Evolutionary conservation across 2,888 invertebrate species (phyloP), one percentile per base, ranked within the genome.

Genomic region (Eutolmus rufibarbis): DNA sequence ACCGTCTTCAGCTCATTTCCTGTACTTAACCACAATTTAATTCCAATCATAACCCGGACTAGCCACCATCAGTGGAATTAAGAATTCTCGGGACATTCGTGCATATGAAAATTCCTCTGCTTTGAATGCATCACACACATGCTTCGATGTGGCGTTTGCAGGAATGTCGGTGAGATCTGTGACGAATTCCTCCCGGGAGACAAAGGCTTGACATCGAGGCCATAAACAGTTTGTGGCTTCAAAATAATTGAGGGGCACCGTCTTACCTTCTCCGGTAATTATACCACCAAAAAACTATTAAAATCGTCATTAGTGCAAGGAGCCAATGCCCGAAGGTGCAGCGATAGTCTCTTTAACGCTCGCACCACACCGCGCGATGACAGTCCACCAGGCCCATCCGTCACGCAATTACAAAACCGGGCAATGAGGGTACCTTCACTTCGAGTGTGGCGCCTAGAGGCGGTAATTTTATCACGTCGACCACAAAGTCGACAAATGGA

Each of bases 391-490:
- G 40, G 40, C 5, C 37, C 77, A 77, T 78, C 56, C 77, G 86
- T 86, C 86, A 86, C 77, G 76, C 74, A 86, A 86, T 86, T 86
- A 86, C 31, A 86, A 46, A 74, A 74, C 74, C 74, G 37, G 51
- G 74, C 46, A n/a, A 86, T 86, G 56, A 40, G 77, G 56, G 37
- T 37, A 78, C 77, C n/a, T 77, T 40, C 37, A 14, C 37, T n/a
- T 28, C 43, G 37, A 86, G 37, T 79, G 86, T 86, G 86, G 86
- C 86, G 86, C 86, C 86, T 86, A 40, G 66, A 86, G 86, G 86
- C 86, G 86, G 86, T 86, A 86, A 86, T 86, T 86, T 86, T 86
- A 78, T 86, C 86, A 86, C 86, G 86, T 86, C 86, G 51, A 37
- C 78, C 78, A 78, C 78, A 86, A 79, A 86, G 86, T 86, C 86